Base-by-base conservation (phyloP, 1,140 invertebrate species). In the Drosophila trapezifrons region DNA sequence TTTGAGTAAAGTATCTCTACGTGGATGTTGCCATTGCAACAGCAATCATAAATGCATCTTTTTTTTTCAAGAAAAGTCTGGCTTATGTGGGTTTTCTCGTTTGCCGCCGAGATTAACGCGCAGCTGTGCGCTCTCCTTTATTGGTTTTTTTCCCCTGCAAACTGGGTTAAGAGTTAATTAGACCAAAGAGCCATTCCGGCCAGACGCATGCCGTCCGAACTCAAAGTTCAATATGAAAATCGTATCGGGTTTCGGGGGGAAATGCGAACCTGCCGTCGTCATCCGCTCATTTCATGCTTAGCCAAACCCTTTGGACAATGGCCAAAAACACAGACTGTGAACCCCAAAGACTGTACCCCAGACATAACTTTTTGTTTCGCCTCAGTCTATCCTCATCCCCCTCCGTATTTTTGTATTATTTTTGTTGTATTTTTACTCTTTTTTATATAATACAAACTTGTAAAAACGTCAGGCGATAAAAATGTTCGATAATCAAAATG, bases 401-500 rank as follows among this genome's bases (percentile, higher is more conserved):
- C 13, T 54, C 12, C 25, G 22, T 13, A 72, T 20, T 17, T 35
- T 27, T 51, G 29, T 32, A 32, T 49, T 27, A 42, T 35, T 25
- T 42, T 42, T 46, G n/a, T 35, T 27, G 29, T 15, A 29, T 52
- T 35, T 73, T 63, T 58, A n/a, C n/a, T n/a, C n/a, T n/a, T 42
- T 42, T 46, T n/a, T 43, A 42, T 70, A 70, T 72, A 59, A 73
- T 73, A 73, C 47, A 73, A 73, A 73, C 70, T 78, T 78, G 76
- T 78, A 78, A 78, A 78, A 78, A 78, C 60, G 76, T 78, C 73
- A 45, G 77, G 76, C 76, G 76, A 78, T 78, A 78, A 78, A 78
- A 78, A 73, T 78, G 76, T 78, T 78, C 60, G 69, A 78, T 78
- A 78, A 78, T 73, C 76, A 78, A 78, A 78, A 78, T 78, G 67